Evolutionary conservation across 2,797 vertebrate genomes (phyloP).

Genomic region (Corythornis leucogaster): DNA sequence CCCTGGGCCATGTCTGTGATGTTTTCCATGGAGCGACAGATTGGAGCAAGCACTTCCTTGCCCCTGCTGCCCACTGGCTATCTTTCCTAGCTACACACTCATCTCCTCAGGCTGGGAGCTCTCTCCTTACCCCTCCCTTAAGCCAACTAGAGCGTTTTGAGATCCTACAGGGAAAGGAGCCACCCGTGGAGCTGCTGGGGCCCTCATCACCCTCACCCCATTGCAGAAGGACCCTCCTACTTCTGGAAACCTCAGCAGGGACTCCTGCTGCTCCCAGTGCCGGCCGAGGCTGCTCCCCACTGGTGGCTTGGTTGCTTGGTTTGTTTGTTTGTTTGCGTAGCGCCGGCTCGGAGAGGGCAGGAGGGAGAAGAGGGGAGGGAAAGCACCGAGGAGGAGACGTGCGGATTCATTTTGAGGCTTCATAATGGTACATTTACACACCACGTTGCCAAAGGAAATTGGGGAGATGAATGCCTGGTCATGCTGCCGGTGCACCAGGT

Average conservation of each 20-base stretch:
- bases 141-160: rapidly evolving
- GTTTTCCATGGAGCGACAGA: not conserved
- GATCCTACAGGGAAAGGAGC: not conserved
- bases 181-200: not conserved
- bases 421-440: conserved; percentile 79
- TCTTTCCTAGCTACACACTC: not conserved
- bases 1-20: not conserved
- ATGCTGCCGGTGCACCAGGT: conserved; percentile 77
- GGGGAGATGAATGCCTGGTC: conserved; percentile 82
- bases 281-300: not conserved
- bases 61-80: rapidly evolving
- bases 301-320: not conserved
- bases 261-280: not conserved
- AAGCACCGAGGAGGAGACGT: conserved; percentile 62
- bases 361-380: not conserved
- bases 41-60: not conserved
- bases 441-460: conserved; percentile 76
- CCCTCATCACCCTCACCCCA: rapidly evolving
- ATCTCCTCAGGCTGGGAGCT: not conserved
- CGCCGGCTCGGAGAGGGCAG: not conserved
- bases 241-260: rapidly evolving
- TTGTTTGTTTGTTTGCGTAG: conserved; percentile 63
- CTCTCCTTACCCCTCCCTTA: not conserved
- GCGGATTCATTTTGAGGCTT: conserved; percentile 79
- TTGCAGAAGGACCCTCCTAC: not conserved